Base-by-base conservation (phyloP, 2,113 vertebrate species). In the Dromaius novaehollandiae region DNA sequence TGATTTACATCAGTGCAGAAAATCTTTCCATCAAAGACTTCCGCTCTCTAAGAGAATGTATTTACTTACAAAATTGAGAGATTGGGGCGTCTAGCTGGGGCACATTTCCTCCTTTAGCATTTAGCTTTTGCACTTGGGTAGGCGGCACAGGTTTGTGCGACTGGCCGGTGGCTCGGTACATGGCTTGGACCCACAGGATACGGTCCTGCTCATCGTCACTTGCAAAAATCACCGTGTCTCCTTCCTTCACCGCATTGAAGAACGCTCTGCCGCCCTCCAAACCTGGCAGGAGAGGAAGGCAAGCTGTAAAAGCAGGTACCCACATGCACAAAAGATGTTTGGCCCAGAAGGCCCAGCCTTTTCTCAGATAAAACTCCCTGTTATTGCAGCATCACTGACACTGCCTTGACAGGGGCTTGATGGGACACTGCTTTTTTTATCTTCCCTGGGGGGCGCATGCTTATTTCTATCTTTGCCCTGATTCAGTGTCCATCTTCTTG, bases 21-120 rank as follows among this genome's bases (percentile, higher is more conserved):
- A 93, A 96, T 79, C 87, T 95, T 93, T 69, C 70, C 70, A 55
- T 63, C 76, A 94, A 92, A 96, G 91, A 92, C 69, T 76, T 94
- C 85, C 76, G 68, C 70, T 82, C 79, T 95, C 68, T 95, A 96
- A 86, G 91, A 97, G 76, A 95, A 89, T 88, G 81, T 85, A 74
- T 97, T 97, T 99, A 99, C 99, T 99, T 99, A 99, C 99, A 99
- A 98, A 99, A 99, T 98, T 99, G 99, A 73, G 99, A 99, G 97
- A 99, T 99, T 58, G 99, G 99, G 13, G 99, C 99, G 0, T 99
- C 99, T 28, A 99, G 98, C 98, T 99, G 99, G 42, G 99, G 99
- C 7, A 99, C 98, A 3, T 99, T 99, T 88, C 99, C 98, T 90
- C 99, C 99, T 97, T 99, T 99, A 71, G 99, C 99, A 36, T 99